Evolutionary conservation across 2,113 vertebrate species (phyloP).

Genomic region (Albula goreensis): DNA sequence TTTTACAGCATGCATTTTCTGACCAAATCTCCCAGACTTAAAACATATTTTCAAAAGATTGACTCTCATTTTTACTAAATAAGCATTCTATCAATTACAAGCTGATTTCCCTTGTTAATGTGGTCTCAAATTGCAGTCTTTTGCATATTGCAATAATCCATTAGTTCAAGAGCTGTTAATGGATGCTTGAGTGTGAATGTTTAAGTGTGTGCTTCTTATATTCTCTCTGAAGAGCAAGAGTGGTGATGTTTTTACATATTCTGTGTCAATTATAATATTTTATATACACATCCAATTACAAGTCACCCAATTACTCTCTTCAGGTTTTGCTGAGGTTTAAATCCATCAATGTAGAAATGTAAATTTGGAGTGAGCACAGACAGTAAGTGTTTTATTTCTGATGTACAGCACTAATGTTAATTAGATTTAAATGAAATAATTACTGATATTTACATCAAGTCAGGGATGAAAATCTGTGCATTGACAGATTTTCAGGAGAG

Average conservation of each 20-base stretch:
- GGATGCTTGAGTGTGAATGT: slow-evolving; percentile 12
- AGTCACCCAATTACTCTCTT: slow-evolving; percentile 50
- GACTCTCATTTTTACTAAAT: neutral
- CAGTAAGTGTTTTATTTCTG: slow-evolving; percentile 41
- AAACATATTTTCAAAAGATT: neutral
- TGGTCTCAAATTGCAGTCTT: neutral
- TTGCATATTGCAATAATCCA: slow-evolving; percentile 18
- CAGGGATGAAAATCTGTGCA: neutral
- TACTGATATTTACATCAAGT: slow-evolving; percentile 42
- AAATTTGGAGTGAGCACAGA: slow-evolving; percentile 42
- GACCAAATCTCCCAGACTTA: too few relatives aligned
- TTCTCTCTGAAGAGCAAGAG: slow-evolving; percentile 20
- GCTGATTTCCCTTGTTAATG: neutral
- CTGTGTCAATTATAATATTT: slow-evolving; percentile 29
- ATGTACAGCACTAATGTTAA: slow-evolving; percentile 52
- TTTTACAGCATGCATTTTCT: too few relatives aligned
- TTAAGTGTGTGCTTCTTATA: slow-evolving; percentile 5
- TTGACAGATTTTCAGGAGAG: neutral
- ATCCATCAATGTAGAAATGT: slow-evolving; percentile 52
- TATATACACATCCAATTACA: slow-evolving; percentile 35
- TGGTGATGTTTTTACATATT: slow-evolving; percentile 31
- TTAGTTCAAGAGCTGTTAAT: slow-evolving; percentile 29
- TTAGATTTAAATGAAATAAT: slow-evolving; percentile 58
- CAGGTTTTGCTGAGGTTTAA: slow-evolving; percentile 51
- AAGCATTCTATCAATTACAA: neutral